phyloP scores from a whole-genome alignment of 2,113 vertebrate genomes.

The Phalacrocorax brasilianus region DNA sequence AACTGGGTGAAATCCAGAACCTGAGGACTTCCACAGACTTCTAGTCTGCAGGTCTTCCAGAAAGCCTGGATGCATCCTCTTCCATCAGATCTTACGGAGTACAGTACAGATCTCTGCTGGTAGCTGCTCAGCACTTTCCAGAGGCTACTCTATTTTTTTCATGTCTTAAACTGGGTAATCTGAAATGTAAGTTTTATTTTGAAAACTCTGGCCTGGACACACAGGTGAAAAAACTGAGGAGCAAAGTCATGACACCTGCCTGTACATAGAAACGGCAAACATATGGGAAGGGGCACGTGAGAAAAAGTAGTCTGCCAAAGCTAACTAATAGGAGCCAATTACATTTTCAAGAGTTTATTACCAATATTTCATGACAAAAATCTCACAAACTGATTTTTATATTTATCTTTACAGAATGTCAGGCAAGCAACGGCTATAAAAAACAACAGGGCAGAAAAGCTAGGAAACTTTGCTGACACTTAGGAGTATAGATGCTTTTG shows the following conservation, averaged over 20 bases:
- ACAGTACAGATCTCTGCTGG: background rate
- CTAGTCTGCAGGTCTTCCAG: background rate
- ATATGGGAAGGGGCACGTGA: background rate
- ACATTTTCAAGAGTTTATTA: background rate
- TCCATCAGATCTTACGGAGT: background rate
- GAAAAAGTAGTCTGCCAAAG: background rate
- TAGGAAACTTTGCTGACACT: background rate
- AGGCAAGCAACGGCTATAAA: background rate
- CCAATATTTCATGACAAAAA: background rate
- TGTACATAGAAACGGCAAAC: background rate
- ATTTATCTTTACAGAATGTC: background rate
- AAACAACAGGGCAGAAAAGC: background rate
- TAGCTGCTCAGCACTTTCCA: background rate
- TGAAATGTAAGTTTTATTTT: background rate
- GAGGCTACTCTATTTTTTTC: background rate
- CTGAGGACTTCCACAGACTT: background rate
- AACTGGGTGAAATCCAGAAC: background rate
- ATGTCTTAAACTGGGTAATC: background rate
- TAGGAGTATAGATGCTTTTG: background rate
- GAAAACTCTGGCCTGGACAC: background rate
- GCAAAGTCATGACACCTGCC: background rate
- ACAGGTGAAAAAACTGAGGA: background rate
- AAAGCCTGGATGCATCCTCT: background rate
- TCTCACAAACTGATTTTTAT: background rate
- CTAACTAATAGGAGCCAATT: background rate